Percentiles rank a stretch among this genome's conserved stretches.
Evolutionary conservation across 1,140 invertebrate genomes (phyloP).

Genomic region (Drosophila sechellia): DNA sequence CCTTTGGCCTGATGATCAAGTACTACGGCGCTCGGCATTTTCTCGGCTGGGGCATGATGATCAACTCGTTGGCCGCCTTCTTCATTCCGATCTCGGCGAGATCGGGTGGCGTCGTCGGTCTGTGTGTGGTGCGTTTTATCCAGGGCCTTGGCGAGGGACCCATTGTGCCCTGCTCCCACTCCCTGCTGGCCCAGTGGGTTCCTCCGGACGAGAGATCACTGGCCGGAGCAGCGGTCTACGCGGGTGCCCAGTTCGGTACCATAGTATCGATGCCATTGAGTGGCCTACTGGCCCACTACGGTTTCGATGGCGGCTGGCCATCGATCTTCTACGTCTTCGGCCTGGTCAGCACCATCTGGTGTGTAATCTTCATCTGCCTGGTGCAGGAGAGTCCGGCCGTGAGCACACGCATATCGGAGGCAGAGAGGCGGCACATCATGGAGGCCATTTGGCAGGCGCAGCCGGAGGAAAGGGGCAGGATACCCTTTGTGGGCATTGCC

Average conservation of each 20-base stretch:
- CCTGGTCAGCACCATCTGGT: conserved; percentile 93
- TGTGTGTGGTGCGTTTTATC: conserved; percentile 87
- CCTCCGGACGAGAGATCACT: conserved; percentile 94
- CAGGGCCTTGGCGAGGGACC: conserved; percentile 96
- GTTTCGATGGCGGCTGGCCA: conserved; percentile 92
- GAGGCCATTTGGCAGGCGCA: conserved; percentile 88
- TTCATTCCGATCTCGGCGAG: conserved; percentile 89
- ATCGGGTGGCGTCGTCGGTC: conserved; percentile 86
- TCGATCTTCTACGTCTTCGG: conserved; percentile 96
- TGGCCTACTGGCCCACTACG: conserved; percentile 90
- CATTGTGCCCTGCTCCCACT: conserved; percentile 94
- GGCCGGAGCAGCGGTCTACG: conserved; percentile 95
- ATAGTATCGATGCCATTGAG: conserved; percentile 94
- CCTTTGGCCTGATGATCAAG: conserved; percentile 94
- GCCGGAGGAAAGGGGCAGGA: conserved; percentile 49
- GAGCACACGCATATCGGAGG: conserved; percentile 88
- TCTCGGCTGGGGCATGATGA: conserved; percentile 93
- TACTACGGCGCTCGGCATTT: conserved; percentile 93
- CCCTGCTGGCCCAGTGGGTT: conserved; percentile 94
- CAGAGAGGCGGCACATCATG: conserved; percentile 95
- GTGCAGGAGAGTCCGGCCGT: conserved; percentile 92
- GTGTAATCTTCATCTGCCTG: conserved; percentile 89
- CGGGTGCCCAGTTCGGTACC: conserved; percentile 94
- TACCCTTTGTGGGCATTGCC: conserved; percentile 94
- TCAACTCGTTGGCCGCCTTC: conserved; percentile 94